Conservation (phyloP, 2,113 vertebrate species). For the Anas platyrhynchos region DNA sequence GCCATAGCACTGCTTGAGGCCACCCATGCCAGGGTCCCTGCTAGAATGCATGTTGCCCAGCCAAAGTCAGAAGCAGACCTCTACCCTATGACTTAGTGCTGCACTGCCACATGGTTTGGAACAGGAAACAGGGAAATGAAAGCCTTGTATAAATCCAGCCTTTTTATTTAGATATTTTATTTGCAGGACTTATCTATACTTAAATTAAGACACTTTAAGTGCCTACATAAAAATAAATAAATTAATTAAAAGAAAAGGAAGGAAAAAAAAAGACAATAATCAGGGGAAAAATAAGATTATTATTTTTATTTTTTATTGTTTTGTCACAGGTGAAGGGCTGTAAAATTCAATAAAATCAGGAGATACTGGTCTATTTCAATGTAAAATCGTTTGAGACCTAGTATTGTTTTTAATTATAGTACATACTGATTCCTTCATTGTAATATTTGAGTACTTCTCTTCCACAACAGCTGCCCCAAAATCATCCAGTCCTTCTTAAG, state of each 20-base stretch:
- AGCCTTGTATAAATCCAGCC: background rate
- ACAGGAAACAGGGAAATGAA: background rate
- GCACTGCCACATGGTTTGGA: background rate
- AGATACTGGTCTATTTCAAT: background rate
- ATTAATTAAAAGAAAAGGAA: no score
- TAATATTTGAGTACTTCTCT: background rate
- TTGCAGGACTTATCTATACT: background rate
- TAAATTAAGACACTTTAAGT: background rate
- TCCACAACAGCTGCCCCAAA: background rate
- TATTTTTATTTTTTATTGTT: background rate
- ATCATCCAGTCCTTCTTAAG: background rate
- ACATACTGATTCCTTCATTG: background rate
- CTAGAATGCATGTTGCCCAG: background rate
- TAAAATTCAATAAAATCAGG: background rate
- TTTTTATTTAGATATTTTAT: background rate
- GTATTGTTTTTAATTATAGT: background rate
- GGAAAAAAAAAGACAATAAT: background rate
- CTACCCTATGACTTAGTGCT: accelerated
- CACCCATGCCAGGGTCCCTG: background rate
- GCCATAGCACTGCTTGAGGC: background rate
- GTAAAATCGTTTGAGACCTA: background rate
- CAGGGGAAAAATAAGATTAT: background rate
- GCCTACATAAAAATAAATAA: background rate
- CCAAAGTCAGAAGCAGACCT: background rate
- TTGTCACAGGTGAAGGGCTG: background rate